Evolutionary conservation across 1,140 invertebrate species (phyloP).

Genomic region (Sipha flava): DNA sequence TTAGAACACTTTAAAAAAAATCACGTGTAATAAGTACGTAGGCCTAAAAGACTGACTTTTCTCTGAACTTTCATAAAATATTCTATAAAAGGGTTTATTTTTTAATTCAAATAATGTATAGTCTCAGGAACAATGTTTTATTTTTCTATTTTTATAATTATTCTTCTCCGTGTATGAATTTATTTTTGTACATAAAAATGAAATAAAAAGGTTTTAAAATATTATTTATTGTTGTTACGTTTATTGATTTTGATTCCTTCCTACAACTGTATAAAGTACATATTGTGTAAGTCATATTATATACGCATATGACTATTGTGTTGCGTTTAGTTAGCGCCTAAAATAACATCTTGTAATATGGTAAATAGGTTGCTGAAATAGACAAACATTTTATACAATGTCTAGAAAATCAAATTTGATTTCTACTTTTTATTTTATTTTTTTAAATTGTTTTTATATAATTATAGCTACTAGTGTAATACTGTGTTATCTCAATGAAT

Average conservation of each 20-base stretch:
- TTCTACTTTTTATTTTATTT: too few relatives aligned
- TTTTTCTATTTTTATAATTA: constrained; percentile 8
- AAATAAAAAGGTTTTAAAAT: constrained; percentile 12
- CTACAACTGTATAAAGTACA: too few relatives aligned
- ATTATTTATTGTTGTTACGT: not conserved
- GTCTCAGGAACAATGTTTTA: constrained; percentile 18
- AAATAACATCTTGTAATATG: too few relatives aligned
- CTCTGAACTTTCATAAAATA: constrained; percentile 7
- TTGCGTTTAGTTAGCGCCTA: not conserved
- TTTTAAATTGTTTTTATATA: too few relatives aligned
- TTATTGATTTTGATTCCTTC: too few relatives aligned
- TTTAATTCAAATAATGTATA: constrained; percentile 5
- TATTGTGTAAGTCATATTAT: too few relatives aligned
- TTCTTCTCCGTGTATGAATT: constrained; percentile 17
- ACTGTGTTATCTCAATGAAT: too few relatives aligned
- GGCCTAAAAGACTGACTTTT: constrained; percentile 31
- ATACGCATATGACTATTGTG: not conserved
- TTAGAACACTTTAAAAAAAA: constrained; percentile 5
- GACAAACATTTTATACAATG: too few relatives aligned
- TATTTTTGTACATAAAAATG: constrained; percentile 23
- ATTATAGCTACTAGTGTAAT: too few relatives aligned
- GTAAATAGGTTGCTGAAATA: too few relatives aligned
- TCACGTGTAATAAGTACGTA: constrained; percentile 18
- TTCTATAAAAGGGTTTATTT: constrained; percentile 3
- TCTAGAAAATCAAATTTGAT: too few relatives aligned